Evolutionary conservation across 1,140 invertebrate genomes (phyloP).

Genomic region (Venturia canescens): DNA sequence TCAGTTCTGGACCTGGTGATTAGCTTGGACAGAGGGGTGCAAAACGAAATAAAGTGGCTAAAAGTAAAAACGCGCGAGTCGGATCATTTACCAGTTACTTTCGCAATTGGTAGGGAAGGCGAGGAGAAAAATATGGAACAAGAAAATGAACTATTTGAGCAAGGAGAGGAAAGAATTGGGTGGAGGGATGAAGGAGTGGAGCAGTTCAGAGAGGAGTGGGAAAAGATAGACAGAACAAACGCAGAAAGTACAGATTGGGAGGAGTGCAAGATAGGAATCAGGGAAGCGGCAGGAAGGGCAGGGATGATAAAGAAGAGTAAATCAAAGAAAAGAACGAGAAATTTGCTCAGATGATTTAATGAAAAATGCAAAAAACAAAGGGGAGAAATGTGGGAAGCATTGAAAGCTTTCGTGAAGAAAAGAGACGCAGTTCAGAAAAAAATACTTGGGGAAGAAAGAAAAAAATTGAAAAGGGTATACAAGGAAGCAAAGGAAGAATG

Average conservation of each 20-base stretch:
- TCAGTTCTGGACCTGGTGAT: slow-evolving; percentile 49
- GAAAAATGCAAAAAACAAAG: slow-evolving; percentile 35
- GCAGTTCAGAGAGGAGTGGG: not conserved
- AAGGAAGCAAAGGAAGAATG: slow-evolving; percentile 41
- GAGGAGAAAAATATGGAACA: not conserved
- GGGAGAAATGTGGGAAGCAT: slow-evolving; percentile 22
- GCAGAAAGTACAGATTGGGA: slow-evolving; percentile 22
- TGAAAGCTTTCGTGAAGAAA: slow-evolving; percentile 27
- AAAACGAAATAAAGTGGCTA: slow-evolving; percentile 2
- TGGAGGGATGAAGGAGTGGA: slow-evolving; percentile 26
- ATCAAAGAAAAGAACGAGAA: slow-evolving; percentile 19
- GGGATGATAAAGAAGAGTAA: slow-evolving; percentile 16
- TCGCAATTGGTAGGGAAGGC: not conserved
- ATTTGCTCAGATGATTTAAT: slow-evolving; percentile 37
- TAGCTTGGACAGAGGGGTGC: not conserved
- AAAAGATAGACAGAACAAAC: not conserved
- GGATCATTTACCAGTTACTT: slow-evolving; percentile 46
- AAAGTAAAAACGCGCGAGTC: slow-evolving; percentile 43
- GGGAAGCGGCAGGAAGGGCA: slow-evolving; percentile 18
- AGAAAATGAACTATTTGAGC: not conserved
- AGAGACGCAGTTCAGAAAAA: slow-evolving; percentile 23
- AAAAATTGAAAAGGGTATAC: slow-evolving; percentile 28
- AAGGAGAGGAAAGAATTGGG: not conserved
- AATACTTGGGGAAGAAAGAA: slow-evolving; percentile 8
- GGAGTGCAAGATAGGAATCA: slow-evolving; percentile 19